These are phyloP conservation scores for Dryoscopus gambensis DNA, from an alignment of 2,113 vertebrate species.

Conservation along the genomic window DNA sequence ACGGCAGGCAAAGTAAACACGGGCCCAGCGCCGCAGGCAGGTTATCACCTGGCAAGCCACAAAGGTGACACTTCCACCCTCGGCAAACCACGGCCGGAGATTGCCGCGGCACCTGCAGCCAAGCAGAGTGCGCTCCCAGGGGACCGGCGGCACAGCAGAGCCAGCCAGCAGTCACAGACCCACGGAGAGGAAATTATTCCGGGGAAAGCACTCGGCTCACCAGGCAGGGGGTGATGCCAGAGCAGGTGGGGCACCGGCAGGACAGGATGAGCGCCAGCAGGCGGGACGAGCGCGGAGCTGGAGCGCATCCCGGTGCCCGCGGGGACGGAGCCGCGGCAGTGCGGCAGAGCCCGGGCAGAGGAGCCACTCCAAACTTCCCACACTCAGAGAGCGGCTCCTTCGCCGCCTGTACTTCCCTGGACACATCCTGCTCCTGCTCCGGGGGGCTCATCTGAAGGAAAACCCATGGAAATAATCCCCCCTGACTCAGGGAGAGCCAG, in stretches of 20 bases:
- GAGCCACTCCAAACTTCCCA: neutral
- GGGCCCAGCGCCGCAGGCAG: rapidly evolving
- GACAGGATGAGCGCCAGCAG: neutral
- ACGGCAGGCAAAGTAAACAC: neutral
- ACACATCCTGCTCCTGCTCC: neutral
- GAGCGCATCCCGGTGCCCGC: rapidly evolving
- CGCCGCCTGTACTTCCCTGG: rapidly evolving
- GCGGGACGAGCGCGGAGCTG: neutral
- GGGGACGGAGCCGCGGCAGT: rapidly evolving
- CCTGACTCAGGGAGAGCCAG: neutral
- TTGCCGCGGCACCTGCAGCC: neutral
- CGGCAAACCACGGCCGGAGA: neutral
- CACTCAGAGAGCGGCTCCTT: neutral
- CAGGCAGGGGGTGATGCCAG: neutral
- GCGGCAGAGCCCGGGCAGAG: rapidly evolving
- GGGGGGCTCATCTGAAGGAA: neutral
- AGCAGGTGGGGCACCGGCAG: neutral
- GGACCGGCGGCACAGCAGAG: rapidly evolving
- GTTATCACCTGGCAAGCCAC: neutral
- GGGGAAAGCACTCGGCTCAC: neutral
- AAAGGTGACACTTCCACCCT: neutral
- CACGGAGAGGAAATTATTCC: neutral
- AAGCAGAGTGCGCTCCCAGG: rapidly evolving
- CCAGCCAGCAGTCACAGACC: neutral
- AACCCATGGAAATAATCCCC: neutral